These are phyloP conservation scores for Caenorhabditis sinica DNA, from an alignment of 2,888 invertebrate genomes.

Conservation along the genomic window DNA sequence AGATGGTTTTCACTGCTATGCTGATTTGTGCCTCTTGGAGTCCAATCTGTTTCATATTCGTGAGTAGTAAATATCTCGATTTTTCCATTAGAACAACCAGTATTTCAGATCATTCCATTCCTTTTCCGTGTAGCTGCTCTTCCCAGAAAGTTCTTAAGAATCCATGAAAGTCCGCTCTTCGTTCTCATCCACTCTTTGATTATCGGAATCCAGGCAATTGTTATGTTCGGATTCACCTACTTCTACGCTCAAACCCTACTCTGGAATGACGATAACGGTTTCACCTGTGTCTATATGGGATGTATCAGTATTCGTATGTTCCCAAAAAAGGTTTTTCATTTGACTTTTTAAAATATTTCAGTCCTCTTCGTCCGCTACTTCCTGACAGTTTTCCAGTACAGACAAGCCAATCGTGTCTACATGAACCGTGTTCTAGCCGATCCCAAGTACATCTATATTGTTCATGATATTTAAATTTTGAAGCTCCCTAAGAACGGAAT, in stretches of 20 bases:
- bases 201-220: not conserved
- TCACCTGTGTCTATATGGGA: not conserved
- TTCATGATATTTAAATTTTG: slow-evolving; percentile 6
- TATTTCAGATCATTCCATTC: slow-evolving; percentile 21
- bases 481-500: too few species aligned
- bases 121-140: slow-evolving; percentile 15
- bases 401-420: slow-evolving; percentile 8
- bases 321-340: not conserved
- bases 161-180: not conserved
- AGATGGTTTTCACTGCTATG: not conserved
- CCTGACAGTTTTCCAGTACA: slow-evolving; percentile 2
- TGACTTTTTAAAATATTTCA: slow-evolving; percentile 15
- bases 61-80: too few species aligned
- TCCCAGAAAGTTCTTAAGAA: not conserved
- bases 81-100: too few species aligned
- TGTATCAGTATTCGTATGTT: slow-evolving; percentile 1
- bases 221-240: not conserved
- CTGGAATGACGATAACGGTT: not conserved
- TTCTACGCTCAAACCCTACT: not conserved
- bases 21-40: not conserved
- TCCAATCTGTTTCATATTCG: slow-evolving; percentile 17
- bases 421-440: slow-evolving; percentile 19
- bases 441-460: not conserved
- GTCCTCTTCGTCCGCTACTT: slow-evolving; percentile 16
- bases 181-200: slow-evolving; percentile 8